phyloP scores from a whole-genome alignment of 2,797 vertebrate genomes.

The Myotis myotis region DNA sequence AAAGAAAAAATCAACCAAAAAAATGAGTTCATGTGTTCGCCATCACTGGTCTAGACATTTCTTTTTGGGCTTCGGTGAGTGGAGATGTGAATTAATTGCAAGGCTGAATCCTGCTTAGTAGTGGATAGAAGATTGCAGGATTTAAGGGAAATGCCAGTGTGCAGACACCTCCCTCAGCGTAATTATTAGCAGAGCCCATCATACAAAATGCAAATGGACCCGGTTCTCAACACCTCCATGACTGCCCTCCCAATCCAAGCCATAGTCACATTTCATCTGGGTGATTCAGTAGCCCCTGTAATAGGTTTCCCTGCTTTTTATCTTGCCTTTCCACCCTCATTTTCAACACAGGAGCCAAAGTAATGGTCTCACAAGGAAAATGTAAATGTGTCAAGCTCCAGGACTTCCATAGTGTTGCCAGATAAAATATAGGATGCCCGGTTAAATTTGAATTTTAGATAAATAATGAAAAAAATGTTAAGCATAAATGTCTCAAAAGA shows the following conservation, averaged over 20 bases:
- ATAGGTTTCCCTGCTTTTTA: too few species aligned
- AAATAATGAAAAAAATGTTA: background rate
- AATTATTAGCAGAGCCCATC: background rate
- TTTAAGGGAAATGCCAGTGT: background rate
- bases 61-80: background rate
- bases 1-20: too few species aligned
- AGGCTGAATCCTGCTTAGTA: background rate
- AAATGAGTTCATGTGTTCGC: too few species aligned
- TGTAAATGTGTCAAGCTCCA: background rate
- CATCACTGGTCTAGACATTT: background rate
- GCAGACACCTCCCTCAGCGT: background rate
- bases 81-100: background rate
- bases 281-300: background rate
- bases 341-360: background rate
- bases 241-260: background rate
- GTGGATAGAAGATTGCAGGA: background rate
- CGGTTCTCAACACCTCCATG: background rate
- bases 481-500: conserved; percentile 5
- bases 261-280: background rate
- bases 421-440: background rate
- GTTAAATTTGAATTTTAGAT: conserved; percentile 7
- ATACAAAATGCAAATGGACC: fast-evolving
- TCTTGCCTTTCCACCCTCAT: background rate
- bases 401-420: background rate
- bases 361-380: background rate